phyloP scores from a whole-genome alignment of 2,797 vertebrate genomes.

The Muscicapa comitata region DNA sequence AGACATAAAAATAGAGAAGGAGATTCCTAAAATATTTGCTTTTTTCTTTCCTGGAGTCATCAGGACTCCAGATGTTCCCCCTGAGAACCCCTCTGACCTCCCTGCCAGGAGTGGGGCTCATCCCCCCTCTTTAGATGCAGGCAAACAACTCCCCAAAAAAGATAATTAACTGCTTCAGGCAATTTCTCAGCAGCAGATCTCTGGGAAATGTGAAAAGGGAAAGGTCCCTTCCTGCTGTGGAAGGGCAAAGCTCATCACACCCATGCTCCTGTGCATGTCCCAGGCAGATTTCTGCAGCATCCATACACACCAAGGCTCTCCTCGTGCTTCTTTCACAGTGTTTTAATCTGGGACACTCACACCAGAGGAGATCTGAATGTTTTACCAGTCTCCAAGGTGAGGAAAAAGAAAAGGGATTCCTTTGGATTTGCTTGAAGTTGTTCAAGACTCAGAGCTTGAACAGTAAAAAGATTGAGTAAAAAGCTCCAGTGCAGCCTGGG shows the following conservation, averaged over 20 bases:
- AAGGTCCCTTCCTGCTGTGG: neutral
- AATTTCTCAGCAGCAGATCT: neutral
- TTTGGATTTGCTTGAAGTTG: neutral
- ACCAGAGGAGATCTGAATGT: fast-evolving
- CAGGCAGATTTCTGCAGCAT: neutral
- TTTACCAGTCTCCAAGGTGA: neutral
- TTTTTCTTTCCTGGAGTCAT: neutral
- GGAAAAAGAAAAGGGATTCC: neutral
- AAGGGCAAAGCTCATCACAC: neutral
- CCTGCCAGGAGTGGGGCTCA: neutral
- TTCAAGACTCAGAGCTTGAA: neutral
- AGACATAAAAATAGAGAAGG: neutral
- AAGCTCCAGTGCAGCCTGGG: neutral
- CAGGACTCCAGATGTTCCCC: neutral
- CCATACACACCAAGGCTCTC: neutral
- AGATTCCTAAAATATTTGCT: neutral
- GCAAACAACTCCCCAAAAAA: neutral
- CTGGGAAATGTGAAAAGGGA: neutral
- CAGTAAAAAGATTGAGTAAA: no score
- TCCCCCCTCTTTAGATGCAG: fast-evolving
- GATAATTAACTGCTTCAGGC: neutral
- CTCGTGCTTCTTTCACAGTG: fast-evolving
- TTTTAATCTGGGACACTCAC: neutral
- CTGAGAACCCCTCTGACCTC: neutral
- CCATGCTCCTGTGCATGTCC: fast-evolving